Percentiles rank a stretch among this genome's conserved stretches.
Evolutionary conservation across 2,113 vertebrate species (phyloP).

Genomic region (Oncorhynchus masou): DNA sequence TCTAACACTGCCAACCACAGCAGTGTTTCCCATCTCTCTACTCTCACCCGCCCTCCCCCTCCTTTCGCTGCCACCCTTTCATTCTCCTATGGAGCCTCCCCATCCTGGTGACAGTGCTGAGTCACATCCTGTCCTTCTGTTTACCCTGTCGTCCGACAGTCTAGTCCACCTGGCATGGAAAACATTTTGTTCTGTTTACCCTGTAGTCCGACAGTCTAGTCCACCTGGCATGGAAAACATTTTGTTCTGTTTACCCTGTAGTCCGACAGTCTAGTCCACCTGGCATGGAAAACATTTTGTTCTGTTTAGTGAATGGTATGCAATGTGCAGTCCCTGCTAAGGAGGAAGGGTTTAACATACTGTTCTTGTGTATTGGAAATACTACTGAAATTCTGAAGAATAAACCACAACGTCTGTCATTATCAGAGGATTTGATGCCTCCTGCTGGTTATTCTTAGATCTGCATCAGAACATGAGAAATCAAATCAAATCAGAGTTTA

Average conservation of each 20-base stretch:
- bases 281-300: too few species aligned
- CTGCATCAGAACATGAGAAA: neutral
- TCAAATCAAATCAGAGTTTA: too few species aligned
- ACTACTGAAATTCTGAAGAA: too few species aligned
- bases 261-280: neutral
- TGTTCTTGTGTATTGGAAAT: too few species aligned
- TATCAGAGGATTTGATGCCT: conserved; percentile 46
- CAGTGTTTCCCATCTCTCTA: conserved; percentile 1
- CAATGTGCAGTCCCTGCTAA: too few species aligned
- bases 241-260: conserved; percentile 11
- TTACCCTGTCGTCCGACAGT: neutral
- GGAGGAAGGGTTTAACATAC: too few species aligned
- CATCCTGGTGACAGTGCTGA: conserved; percentile 39
- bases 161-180: too few species aligned
- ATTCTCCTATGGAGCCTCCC: neutral
- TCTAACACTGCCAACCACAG: conserved; percentile 9
- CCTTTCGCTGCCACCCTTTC: neutral
- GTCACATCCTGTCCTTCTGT: conserved; percentile 37
- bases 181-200: too few species aligned
- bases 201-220: neutral
- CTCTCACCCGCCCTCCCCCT: conserved; percentile 1
- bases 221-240: too few species aligned
- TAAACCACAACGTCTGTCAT: neutral
- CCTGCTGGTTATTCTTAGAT: conserved; percentile 51
- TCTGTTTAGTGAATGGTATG: too few species aligned